Evolutionary conservation across 2,113 vertebrate species (phyloP).

Genomic region (Pogona vitticeps): DNA sequence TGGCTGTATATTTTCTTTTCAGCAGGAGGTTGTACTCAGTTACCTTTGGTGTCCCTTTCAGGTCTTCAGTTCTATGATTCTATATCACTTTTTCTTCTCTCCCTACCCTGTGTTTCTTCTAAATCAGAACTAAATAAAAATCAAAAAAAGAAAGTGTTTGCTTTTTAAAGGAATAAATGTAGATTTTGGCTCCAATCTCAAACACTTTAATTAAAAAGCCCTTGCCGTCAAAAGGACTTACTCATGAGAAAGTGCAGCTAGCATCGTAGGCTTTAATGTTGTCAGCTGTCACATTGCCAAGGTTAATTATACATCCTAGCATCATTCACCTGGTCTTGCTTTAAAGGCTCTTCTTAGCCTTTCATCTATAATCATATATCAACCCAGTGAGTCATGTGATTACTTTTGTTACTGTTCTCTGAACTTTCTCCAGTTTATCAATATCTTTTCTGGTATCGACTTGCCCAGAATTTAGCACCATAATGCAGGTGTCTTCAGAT

Average conservation of each 20-base stretch:
- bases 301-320: conserved; percentile 2
- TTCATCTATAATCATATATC: neutral
- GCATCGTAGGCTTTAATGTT: conserved; percentile 4
- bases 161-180: neutral
- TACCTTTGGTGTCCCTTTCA: too few species aligned
- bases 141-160: neutral
- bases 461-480: conserved; percentile 5
- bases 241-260: conserved; percentile 15
- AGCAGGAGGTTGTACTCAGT: too few species aligned
- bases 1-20: neutral
- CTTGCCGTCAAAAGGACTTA: neutral
- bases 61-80: too few species aligned
- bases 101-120: neutral
- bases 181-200: neutral
- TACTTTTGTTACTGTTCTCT: conserved; percentile 16
- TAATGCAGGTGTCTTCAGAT: neutral
- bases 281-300: neutral
- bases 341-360: conserved; percentile 1
- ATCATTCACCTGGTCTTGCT: neutral
- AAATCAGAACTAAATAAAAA: neutral
- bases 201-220: neutral
- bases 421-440: conserved; percentile 26
- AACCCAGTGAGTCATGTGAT: neutral
- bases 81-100: neutral
- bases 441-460: conserved; percentile 10